Evolutionary conservation across 2,797 vertebrate genomes (phyloP), one percentile per base, ranked within the genome.

Genomic region (Lithobates pipiens): DNA sequence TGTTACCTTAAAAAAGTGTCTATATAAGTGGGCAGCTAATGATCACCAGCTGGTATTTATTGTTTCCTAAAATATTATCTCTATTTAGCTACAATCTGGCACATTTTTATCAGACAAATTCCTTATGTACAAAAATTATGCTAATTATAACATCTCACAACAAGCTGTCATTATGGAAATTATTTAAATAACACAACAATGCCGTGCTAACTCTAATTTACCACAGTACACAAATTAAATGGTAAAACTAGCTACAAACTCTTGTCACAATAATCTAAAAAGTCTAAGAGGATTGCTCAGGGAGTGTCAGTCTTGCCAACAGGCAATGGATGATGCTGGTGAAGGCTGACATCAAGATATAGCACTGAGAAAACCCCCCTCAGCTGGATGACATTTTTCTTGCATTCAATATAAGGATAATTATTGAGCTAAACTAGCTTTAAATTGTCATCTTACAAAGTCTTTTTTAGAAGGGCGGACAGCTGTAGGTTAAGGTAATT

Each of bases 401-500:
- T 81, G 42, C 78, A 76, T 81, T 86, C 25, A 77, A 21, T 65
- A 32, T 76, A 71, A 70, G 50, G 42, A 86, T 81, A 86, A 86
- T 82, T 76, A 86, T 71, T 86, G 46, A 76, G 77, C 39, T 80
- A 85, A 80, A 80, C 54, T 80, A 76, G 23, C 42, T 85, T 80
- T 85, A 69, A 85, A 80, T 80, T 80, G 72, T 80, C 84, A 85
- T 85, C 77, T 74, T 76, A 85, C 63, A 85, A 67, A 80, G 84
- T 81, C 32, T 70, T 76, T 76, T 25, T 44, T 65, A 76, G 74
- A 44, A 81, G 39, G 78, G 78, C 32, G 77, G 77, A 85, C 71
- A 80, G 78, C 72, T 81, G 78, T 69, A 77, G 76, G 73, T 86
- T 76, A 69, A 82, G 44, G 72, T 32, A 86, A 86, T 76, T 85